Base-by-base conservation (phyloP, 1,140 invertebrate species). In the Neodiprion virginianus region DNA sequence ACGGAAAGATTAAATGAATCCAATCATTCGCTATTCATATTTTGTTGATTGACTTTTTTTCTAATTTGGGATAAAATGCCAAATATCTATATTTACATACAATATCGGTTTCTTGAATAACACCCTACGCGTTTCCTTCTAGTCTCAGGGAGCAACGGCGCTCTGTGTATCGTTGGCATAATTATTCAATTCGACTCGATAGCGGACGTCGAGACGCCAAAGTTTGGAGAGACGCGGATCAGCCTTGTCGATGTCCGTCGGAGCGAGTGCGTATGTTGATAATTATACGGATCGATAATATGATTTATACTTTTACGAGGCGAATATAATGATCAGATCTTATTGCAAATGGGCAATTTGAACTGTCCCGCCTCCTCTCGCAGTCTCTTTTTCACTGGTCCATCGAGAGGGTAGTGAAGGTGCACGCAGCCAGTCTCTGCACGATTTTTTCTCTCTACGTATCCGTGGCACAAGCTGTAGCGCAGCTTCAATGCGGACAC, bases 71-170 rank as follows among this genome's bases (percentile, higher is more conserved):
- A 5, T 5, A 40, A 40, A 40, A 40, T 40, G 28, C 5, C 28
- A 40, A 40, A 3, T 40, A 40, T 5, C 28, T 5, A 40, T 40
- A 40, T 40, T 40, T 40, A 3, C 28, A 40, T 12, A 0, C 53
- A 61, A 61, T 61, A 14, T 61, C 53, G 53, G 11, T 61, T 61
- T 61, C 11, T 61, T 61, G 53, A 61, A 61, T 61, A 61, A 61
- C 11, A 14, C 53, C 53, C 11, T 14, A 17, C 11, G 53, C 0
- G 8, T 61, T 17, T 14, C n/a, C 5, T 61, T 61, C 8, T 17
- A 61, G 4, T 61, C 53, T 61, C 3, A 17, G 53, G 53, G 11
- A 17, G 11, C 53, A 61, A 14, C 53, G 53, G 53, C 11, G 5
- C 53, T 61, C 53, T 12, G n/a, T 8, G 53, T 12, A 61, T 17